phyloP scores from a whole-genome alignment of 2,797 vertebrate species.

The Falco peregrinus region DNA sequence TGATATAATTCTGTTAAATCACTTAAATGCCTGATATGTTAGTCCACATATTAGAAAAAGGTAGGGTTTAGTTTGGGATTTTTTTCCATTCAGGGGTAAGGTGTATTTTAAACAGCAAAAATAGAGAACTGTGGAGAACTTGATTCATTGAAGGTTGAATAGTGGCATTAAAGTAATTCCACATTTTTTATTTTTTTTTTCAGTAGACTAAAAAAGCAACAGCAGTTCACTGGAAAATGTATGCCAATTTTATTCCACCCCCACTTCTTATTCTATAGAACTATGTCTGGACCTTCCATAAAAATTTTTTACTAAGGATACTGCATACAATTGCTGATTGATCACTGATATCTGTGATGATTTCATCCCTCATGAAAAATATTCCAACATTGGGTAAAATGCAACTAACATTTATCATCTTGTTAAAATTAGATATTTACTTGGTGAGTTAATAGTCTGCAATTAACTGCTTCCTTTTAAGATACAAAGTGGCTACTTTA shows the following conservation, averaged over 20 bases:
- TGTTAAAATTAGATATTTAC: background rate
- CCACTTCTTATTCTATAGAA: background rate
- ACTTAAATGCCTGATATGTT: background rate
- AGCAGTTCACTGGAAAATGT: background rate
- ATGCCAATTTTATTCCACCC: background rate
- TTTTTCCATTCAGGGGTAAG: background rate
- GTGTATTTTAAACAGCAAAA: background rate
- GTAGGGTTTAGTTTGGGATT: accelerated
- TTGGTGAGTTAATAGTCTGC: background rate
- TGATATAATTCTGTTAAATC: background rate
- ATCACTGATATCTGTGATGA: background rate
- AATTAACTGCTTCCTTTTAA: background rate
- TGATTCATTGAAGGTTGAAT: background rate
- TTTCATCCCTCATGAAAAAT: background rate
- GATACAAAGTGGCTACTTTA: background rate
- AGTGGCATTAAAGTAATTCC: background rate
- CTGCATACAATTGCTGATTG: background rate
- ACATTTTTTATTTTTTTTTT: background rate
- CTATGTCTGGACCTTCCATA: background rate
- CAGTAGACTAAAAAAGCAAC: background rate
- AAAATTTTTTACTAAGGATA: background rate
- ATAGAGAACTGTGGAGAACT: background rate
- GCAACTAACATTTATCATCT: background rate
- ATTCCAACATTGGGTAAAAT: background rate
- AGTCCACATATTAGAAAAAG: background rate